Evolutionary conservation across 1,140 invertebrate genomes (phyloP).

Genomic region (Myzus persicae): DNA sequence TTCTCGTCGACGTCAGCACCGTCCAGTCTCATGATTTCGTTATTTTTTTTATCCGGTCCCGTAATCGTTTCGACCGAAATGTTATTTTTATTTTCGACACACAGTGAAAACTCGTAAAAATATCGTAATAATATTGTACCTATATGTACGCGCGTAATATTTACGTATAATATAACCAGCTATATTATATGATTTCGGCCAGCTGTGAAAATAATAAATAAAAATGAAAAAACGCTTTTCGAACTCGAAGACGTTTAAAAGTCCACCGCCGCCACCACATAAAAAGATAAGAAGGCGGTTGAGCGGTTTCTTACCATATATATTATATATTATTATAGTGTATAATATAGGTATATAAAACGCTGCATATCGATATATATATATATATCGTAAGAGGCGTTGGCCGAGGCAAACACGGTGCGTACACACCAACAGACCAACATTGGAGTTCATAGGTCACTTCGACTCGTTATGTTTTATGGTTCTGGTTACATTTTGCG

Average conservation of each 20-base stretch:
- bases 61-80: conserved; percentile 8
- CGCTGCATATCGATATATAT: background rate
- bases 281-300: conserved; percentile 39
- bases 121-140: background rate
- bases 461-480: conserved; percentile 58
- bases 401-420: background rate
- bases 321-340: background rate
- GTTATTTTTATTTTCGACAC: background rate
- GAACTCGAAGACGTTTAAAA: conserved; percentile 26
- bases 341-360: background rate
- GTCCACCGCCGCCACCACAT: conserved; percentile 23
- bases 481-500: conserved; percentile 57
- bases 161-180: background rate
- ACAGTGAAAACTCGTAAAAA: conserved; percentile 29
- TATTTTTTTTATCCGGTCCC: background rate
- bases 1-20: background rate
- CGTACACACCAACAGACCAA: conserved; percentile 11
- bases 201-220: conserved; percentile 31
- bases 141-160: background rate
- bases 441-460: conserved; percentile 53
- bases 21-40: background rate
- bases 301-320: background rate
- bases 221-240: background rate
- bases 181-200: background rate
- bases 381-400: conserved; percentile 41